Base-by-base conservation (phyloP, 1,140 invertebrate genomes). In the Drosophila hydei region DNA sequence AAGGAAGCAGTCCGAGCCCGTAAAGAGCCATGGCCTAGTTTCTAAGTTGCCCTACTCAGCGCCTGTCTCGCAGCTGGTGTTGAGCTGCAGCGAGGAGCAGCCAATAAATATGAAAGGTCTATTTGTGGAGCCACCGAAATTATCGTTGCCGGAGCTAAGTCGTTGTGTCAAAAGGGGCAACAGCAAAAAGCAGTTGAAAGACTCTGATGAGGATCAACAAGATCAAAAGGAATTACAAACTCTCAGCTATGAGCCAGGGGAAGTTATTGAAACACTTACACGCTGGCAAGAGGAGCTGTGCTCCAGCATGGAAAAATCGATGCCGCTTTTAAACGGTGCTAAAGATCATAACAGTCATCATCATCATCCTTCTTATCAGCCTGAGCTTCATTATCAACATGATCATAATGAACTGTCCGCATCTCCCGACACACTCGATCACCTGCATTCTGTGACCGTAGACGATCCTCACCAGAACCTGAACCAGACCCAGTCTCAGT, bases 301-400 rank as follows among this genome's bases (percentile, higher is more conserved):
- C 60, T 64, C 72, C 21, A 18, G 33, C 8, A 38, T 4, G 36
- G 54, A 73, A 0, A 72, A 61, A 16, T 36, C 62, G 3, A 16
- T 12, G 36, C 56, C 62, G 21, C 50, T 74, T 21, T 4, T 61
- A n/a, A 79, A 85, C n/a, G 72, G 76, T 56, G 67, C 72, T 48
- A 84, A 85, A 75, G 80, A 81, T 27, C 75, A 70, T 64, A 61
- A 68, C 23, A 60, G 74, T 42, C 33, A 68, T 50, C 63, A 77
- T 55, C 33, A 63, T 33, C 54, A 71, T 43, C 40, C 60, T 50
- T 9, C 48, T 0, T n/a, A 68, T 48, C 55, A 61, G 23, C 56
- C 48, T 47, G 50, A 68, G 3, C 51, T 21, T 43, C 50, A 74
- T 36, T 30, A 67, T 9, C 61, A 77, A 9, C 27, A 11, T 33